Evolutionary conservation across 2,888 invertebrate species (phyloP).

Genomic region (Tiphia femorata): DNA sequence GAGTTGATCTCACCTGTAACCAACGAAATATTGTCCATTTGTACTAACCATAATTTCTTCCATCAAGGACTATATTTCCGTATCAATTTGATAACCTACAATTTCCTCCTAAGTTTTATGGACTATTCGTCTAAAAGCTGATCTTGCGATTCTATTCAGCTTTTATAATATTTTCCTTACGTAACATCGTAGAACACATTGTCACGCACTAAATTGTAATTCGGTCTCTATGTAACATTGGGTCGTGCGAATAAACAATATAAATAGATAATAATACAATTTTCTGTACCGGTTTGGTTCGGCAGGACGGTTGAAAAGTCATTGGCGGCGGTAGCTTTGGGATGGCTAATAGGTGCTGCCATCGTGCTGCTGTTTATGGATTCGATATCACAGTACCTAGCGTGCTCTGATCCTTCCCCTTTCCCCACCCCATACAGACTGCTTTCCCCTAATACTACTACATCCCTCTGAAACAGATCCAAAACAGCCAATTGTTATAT

Average conservation of each 20-base stretch:
- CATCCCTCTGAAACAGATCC: constrained; percentile 62
- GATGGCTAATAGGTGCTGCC: constrained; percentile 68
- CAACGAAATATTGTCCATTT: neutral
- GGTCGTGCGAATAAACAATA: neutral
- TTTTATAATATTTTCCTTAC: constrained; percentile 12
- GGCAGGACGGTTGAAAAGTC: constrained; percentile 69
- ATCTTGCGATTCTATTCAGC: constrained; percentile 41
- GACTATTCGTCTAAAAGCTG: too few species aligned
- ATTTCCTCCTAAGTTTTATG: neutral
- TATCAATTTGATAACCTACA: neutral
- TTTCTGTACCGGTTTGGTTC: constrained; percentile 63
- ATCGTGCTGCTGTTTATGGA: constrained; percentile 68
- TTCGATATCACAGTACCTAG: constrained; percentile 70
- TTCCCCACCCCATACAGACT: constrained; percentile 68
- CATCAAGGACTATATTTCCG: too few species aligned
- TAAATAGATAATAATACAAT: neutral
- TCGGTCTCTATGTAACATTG: neutral
- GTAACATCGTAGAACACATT: too few species aligned
- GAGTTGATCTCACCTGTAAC: constrained; percentile 66
- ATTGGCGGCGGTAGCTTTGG: constrained; percentile 69
- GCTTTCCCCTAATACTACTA: constrained; percentile 69
- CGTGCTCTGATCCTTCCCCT: constrained; percentile 67
- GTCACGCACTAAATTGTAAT: neutral
- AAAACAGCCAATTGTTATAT: neutral
- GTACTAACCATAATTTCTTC: too few species aligned